Percentiles rank a stretch among this genome's conserved stretches.
Conservation (phyloP, 2,888 invertebrate species). For the Acronicta aceris region DNA sequence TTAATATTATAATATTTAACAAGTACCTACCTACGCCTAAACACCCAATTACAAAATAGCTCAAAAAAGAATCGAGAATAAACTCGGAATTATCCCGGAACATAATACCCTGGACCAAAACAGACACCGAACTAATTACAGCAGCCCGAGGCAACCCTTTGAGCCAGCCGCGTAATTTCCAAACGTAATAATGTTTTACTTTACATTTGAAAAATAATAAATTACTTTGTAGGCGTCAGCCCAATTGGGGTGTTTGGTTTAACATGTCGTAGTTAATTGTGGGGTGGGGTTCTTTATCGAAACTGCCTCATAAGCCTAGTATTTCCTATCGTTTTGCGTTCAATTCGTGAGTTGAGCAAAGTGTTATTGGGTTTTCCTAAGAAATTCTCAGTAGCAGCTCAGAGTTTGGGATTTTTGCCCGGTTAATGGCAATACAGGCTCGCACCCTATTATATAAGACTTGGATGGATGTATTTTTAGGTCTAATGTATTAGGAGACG, state of each 20-base stretch:
- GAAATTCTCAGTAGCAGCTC: too few species aligned
- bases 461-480: too few species aligned
- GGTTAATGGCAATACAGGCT: too few species aligned
- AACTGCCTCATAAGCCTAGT: too few species aligned
- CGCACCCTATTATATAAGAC: too few species aligned
- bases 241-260: conserved; percentile 36
- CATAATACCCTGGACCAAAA: conserved; percentile 45
- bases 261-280: conserved; percentile 31
- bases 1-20: conserved; percentile 17
- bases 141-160: conserved; percentile 40
- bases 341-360: too few species aligned
- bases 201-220: conserved; percentile 52
- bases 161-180: conserved; percentile 36
- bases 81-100: conserved; percentile 39
- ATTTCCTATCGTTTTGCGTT: too few species aligned
- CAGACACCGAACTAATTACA: conserved; percentile 51
- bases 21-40: conserved; percentile 12
- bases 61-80: conserved; percentile 28
- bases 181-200: conserved; percentile 48
- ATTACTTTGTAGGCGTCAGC: conserved; percentile 39
- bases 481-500: too few species aligned
- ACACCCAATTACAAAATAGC: conserved; percentile 35
- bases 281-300: conserved; percentile 9
- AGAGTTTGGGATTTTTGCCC: too few species aligned
- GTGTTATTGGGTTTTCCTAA: too few species aligned